These are phyloP conservation scores for Ephialtes manifestator DNA, from an alignment of 2,888 invertebrate genomes.

Conservation along the genomic window DNA sequence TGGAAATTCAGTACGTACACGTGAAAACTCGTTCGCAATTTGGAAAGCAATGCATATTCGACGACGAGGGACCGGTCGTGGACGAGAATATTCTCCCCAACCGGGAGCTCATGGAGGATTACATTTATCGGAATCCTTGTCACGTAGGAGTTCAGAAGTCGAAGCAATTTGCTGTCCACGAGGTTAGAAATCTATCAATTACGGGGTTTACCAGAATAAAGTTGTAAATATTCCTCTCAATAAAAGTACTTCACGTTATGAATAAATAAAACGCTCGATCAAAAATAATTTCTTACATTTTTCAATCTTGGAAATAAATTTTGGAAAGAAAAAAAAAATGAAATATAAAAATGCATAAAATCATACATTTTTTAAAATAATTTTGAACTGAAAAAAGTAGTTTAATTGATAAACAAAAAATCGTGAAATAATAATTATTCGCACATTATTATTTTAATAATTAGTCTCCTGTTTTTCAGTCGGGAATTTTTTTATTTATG, in stretches of 20 bases:
- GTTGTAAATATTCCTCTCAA: not conserved
- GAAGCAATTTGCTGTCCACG: constrained; percentile 88
- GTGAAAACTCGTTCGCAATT: constrained; percentile 91
- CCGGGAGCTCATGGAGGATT: constrained; percentile 89
- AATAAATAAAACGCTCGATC: not conserved
- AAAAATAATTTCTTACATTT: not conserved
- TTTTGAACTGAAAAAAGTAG: no score
- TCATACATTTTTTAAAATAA: no score
- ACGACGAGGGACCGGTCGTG: constrained; percentile 87
- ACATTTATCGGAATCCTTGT: constrained; percentile 89
- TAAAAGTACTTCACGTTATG: not conserved
- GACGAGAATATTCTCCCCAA: constrained; percentile 81
- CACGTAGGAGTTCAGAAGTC: constrained; percentile 89
- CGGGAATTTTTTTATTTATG: no score
- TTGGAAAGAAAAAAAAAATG: no score
- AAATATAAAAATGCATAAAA: no score
- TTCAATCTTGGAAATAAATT: constrained; percentile 4
- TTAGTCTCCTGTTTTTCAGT: no score
- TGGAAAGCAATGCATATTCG: constrained; percentile 91
- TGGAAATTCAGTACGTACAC: constrained; percentile 88
- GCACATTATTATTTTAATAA: no score
- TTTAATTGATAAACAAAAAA: no score
- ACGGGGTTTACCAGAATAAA: not conserved
- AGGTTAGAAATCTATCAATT: constrained; percentile 87
- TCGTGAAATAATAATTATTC: no score